phyloP scores from a whole-genome alignment of 1,140 invertebrate genomes.

The Drosophila aff. region DNA sequence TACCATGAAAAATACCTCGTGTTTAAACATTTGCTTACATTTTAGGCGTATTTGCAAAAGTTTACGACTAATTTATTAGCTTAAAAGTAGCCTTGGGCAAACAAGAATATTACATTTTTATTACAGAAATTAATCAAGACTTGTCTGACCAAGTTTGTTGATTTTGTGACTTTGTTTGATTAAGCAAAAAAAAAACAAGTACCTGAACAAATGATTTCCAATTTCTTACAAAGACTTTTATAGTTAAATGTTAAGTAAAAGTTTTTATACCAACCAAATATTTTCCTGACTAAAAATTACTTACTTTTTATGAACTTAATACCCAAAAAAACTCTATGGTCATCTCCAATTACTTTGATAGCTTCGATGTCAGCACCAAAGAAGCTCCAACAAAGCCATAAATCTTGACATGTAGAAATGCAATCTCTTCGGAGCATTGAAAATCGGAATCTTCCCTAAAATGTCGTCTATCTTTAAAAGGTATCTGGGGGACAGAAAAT shows the following conservation, averaged over 20 bases:
- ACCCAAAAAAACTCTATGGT: background rate
- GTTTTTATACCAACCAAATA: no score
- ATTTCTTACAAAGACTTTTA: no score
- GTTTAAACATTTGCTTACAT: conserved; percentile 5
- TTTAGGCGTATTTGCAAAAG: background rate
- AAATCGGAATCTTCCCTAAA: conserved; percentile 15
- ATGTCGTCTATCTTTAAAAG: conserved; percentile 26
- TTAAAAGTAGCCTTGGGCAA: background rate
- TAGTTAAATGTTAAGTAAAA: background rate
- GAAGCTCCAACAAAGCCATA: conserved; percentile 33
- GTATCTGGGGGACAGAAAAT: conserved; percentile 4
- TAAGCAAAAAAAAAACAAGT: background rate
- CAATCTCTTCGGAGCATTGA: conserved; percentile 19
- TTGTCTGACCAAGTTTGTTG: conserved; percentile 1
- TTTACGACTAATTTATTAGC: conserved; percentile 8
- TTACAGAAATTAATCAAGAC: conserved; percentile 5
- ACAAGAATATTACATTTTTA: conserved; percentile 10
- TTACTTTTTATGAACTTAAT: background rate
- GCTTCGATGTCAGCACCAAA: conserved; percentile 31
- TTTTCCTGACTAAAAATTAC: no score
- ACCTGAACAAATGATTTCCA: background rate
- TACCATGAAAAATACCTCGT: background rate
- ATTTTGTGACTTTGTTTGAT: background rate
- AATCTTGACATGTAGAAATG: conserved; percentile 41
- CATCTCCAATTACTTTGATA: conserved; percentile 34